Conservation (phyloP, 2,797 vertebrate species). For the Acanthornis magna region DNA sequence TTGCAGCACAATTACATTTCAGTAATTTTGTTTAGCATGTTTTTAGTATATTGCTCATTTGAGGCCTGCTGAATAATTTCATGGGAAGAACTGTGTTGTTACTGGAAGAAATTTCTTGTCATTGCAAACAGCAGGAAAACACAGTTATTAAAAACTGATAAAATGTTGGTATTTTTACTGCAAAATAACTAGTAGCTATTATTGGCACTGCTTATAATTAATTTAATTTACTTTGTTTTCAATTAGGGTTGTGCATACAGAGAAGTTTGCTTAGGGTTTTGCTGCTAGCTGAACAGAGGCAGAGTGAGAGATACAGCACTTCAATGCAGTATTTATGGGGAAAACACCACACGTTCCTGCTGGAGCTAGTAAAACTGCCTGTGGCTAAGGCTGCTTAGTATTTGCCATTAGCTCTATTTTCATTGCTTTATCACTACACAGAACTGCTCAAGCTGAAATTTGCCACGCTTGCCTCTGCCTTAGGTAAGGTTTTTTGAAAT, state of each 20-base stretch:
- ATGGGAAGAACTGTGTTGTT: constrained; percentile 54
- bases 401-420: constrained; percentile 35
- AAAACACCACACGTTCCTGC: not conserved
- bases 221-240: constrained; percentile 69
- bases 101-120: constrained; percentile 53
- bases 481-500: constrained; percentile 5
- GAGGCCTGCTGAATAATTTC: constrained; percentile 58
- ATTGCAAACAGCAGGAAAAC: constrained; percentile 65
- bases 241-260: constrained; percentile 47
- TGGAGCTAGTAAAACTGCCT: constrained; percentile 12
- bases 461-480: not conserved
- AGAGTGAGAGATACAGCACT: not conserved
- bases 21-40: constrained; percentile 50
- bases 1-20: constrained; percentile 43
- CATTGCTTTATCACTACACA: not conserved
- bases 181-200: constrained; percentile 71
- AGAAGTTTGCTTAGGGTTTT: constrained; percentile 41
- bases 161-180: constrained; percentile 68
- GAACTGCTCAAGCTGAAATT: constrained; percentile 41
- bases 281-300: constrained; percentile 25
- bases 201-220: constrained; percentile 57
- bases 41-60: constrained; percentile 48
- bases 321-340: constrained; percentile 4
- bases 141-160: constrained; percentile 66
- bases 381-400: constrained; percentile 18